Percentiles rank a stretch among this genome's conserved stretches.
phyloP scores from a whole-genome alignment of 2,113 vertebrate genomes.

The Junco hyemalis region DNA sequence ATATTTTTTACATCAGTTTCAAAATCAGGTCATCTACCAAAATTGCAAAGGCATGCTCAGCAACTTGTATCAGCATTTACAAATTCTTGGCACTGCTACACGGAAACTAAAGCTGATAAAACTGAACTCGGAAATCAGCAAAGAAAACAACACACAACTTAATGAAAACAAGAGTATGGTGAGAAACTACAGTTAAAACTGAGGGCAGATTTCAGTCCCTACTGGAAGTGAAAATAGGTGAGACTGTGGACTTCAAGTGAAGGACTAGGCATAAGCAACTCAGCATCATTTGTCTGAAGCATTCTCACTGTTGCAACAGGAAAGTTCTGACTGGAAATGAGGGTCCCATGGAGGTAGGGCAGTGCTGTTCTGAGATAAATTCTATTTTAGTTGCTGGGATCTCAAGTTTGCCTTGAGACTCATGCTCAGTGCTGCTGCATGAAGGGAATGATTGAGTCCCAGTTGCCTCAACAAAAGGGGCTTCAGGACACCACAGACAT shows the following conservation, averaged over 20 bases:
- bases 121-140: neutral
- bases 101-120: neutral
- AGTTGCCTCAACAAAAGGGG: neutral
- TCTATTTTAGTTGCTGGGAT: neutral
- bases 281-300: neutral
- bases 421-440: neutral
- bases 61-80: neutral
- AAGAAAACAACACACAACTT: neutral
- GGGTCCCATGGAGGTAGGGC: accelerated
- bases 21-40: constrained; percentile 1
- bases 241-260: neutral
- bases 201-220: neutral
- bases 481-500: neutral
- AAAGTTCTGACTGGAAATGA: neutral
- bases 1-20: neutral
- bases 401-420: neutral
- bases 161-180: neutral
- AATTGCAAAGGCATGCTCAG: neutral
- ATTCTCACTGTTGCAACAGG: neutral
- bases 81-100: neutral
- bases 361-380: neutral
- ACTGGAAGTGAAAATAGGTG: neutral
- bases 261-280: neutral
- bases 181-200: neutral
- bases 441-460: accelerated